Base-by-base conservation (phyloP, 1,140 invertebrate genomes). In the Parasteatoda tepidariorum region DNA sequence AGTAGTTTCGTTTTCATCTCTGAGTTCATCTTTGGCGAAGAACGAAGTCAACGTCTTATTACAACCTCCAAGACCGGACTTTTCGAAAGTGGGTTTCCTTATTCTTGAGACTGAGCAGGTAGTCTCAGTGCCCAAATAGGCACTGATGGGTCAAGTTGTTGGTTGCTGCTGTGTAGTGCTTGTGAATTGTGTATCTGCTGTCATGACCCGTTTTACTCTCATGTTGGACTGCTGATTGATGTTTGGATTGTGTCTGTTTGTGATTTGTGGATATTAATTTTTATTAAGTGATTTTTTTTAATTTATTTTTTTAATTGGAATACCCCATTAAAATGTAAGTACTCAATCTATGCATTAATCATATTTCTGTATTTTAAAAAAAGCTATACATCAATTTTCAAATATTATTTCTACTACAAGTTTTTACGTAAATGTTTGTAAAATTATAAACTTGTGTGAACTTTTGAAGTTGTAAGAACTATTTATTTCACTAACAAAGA, bases 11-110 rank as follows among this genome's bases (percentile, higher is more conserved):
- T 9, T 48, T 48, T 48, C 38, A 48, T 9, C 18, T 48, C 18
- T 9, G 38, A 9, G 18, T 4, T 48, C 0, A 48, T 2, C 18
- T 18, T 48, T 48, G 38, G 38, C 38, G 38, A 48, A 18, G 18
- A 48, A 48, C 1, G 38, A 13, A 48, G 38, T 13, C 26, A 28
- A 68, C 66, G 13, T 30, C 68, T 71, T 71, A 26, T n/a, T 31
- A 33, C 24, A 41, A 73, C 70, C 38, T 26, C 7, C 24, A 22
- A 30, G 24, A 54, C 61, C 74, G 74, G 74, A 66, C 74, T 28
- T 48, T 78, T 66, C 74, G 41, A 66, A 78, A 78, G 24, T 66
- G 34, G 61, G 74, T 66, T 74, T 78, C 71, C 28, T 73, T 57
- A 33, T 33, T 18, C 54, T 22, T 67, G 22, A 24, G n/a, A 7